These are phyloP conservation scores for Hozukius guyotensis DNA, from an alignment of 2,797 vertebrate genomes.

Conservation along the genomic window DNA sequence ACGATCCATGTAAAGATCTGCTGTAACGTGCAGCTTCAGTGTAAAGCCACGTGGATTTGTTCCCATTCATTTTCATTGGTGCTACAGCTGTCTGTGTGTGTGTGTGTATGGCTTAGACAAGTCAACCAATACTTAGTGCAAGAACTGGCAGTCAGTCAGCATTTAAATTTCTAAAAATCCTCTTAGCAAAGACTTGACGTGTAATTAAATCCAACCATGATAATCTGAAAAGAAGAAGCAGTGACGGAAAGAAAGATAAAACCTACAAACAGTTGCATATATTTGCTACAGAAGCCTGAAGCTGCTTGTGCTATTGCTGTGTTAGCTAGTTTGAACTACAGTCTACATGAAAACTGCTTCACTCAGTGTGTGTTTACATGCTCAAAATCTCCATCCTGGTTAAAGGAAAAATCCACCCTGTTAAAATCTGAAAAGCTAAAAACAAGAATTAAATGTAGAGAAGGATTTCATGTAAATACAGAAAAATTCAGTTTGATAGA, in stretches of 20 bases:
- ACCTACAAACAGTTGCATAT: slow-evolving; percentile 37
- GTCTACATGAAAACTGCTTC: slow-evolving; percentile 21
- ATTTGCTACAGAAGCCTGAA: slow-evolving; percentile 12
- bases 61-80: slow-evolving; percentile 19
- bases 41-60: neutral
- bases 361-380: slow-evolving; percentile 9
- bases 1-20: neutral
- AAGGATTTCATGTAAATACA: neutral
- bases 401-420: slow-evolving; percentile 22
- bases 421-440: neutral
- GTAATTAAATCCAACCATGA: slow-evolving; percentile 12
- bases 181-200: slow-evolving; percentile 15
- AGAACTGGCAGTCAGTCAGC: slow-evolving; percentile 39
- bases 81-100: slow-evolving; percentile 26
- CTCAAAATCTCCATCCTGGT: neutral
- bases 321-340: slow-evolving; percentile 10
- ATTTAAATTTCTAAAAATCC: slow-evolving; percentile 27
- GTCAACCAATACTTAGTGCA: slow-evolving; percentile 35
- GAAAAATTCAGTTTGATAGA: neutral
- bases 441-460: neutral
- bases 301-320: slow-evolving; percentile 26
- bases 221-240: neutral
- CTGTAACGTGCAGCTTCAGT: neutral
- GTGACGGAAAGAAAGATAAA: neutral
- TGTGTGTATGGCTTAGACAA: slow-evolving; percentile 11